Base-by-base conservation (phyloP, 2,113 vertebrate species). In the Catharus fuscescens region DNA sequence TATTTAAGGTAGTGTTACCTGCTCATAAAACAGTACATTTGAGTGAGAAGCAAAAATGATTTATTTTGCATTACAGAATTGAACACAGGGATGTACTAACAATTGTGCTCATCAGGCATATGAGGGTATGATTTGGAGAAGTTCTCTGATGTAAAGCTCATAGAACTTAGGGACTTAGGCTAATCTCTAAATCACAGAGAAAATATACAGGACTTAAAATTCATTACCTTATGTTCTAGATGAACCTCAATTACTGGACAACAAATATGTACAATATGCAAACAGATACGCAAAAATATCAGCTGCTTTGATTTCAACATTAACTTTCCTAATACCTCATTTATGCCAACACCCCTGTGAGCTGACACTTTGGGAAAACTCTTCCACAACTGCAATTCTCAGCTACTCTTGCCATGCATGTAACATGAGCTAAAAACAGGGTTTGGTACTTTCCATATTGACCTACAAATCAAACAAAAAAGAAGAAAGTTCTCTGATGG, bases 351-450 rank as follows among this genome's bases (percentile, higher is more conserved):
- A 60, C 0, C 24, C 23, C 11, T 57, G 38, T 28, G 38, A 86
- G 42, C 9, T 0, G 0, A 72, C 23, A 61, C 23, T 69, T 77
- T 14, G 20, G 47, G 70, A 80, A 76, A 88, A 59, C 21, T 29
- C 6, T 52, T 44, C 53, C 42, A 16, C 48, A 79, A 28, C 8
- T 29, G 0, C 3, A 38, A 52, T 52, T 74, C 57, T 40, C 40
- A 79, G 54, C 47, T 69, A 18, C 28, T 85, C 14, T 8, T 57
- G 36, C 45, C 69, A 60, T 5, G 10, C 32, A 47, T 0, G 0
- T 48, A 40, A 79, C 1, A 1, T 36, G 21, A 90, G 50, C 31
- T 57, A 50, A 69, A 90, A 90, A 40, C n/a, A 69, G 28, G 16
- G 25, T 53, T 53, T 60, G 21, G 23, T 53, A 52, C 57, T 60